Evolutionary conservation across 2,888 invertebrate genomes (phyloP), one percentile per base, ranked within the genome.

Genomic region (Lagria hirta): DNA sequence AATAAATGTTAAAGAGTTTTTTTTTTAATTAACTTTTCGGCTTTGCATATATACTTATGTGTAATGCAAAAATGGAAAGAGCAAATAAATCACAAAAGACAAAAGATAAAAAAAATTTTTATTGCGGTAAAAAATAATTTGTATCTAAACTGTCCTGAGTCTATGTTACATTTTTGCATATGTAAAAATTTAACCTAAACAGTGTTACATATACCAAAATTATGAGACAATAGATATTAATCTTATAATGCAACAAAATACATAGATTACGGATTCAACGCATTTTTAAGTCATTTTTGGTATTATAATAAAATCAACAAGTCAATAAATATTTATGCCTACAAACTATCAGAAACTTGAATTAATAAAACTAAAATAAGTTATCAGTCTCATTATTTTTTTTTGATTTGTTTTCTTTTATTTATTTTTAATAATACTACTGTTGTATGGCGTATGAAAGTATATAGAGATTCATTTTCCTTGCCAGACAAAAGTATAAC

Each of bases 121-220:
- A n/a, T n/a, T n/a, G n/a, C n/a, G n/a, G n/a, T 35, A 12, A 35
- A 35, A 35, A 35, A 35, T 35, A 35, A 29, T 26, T 35, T 15
- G 8, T 14, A 35, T 24, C 24, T 35, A 35, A 4, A 8, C 16
- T 35, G 23, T 15, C 22, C 23, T 34, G 23, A 34, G 34, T 10
- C 23, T 24, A 21, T 33, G 12, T 29, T 32, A 32, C 32, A 32
- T 21, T n/a, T n/a, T n/a, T n/a, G n/a, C n/a, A n/a, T n/a, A n/a
- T n/a, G n/a, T 21, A 12, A 32, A 4, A 15, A 5, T 15, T 28
- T 30, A 21, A 13, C 12, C 8, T 7, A 18, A 32, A 13, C 29
- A 30, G 18, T 18, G 20, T 30, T 30, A 11, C 2, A 8, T 10
- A 24, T 24, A 24, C 11, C 11, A 8, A 24, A 24, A 24, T 4